Evolutionary conservation across 2,888 invertebrate genomes (phyloP), one percentile per base, ranked within the genome.

Genomic region (Polydrusus cervinus): DNA sequence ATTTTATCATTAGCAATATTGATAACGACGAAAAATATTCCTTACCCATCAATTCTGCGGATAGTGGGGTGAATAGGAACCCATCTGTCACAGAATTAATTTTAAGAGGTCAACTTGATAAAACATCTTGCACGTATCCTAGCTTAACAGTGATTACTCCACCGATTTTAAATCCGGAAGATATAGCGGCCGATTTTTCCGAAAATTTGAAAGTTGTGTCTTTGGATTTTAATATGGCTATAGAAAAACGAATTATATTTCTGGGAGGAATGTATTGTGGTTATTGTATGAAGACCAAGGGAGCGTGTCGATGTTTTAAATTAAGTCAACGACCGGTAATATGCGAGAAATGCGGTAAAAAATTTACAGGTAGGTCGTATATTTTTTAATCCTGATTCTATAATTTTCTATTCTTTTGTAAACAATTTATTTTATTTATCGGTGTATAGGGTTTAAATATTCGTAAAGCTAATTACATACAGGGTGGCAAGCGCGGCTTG

Each of bases 161-260:
- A 5, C 25, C 25, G 13, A n/a, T 53, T 3, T 30, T 11, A 1
- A 53, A 53, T n/a, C 25, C 25, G 3, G 25, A 30, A 53, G 53
- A 53, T 53, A 6, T 53, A 1, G 25, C 0, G 3, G 49, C 20
- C 2, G 25, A 53, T 11, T 53, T 9, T 8, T n/a, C 1, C 3
- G 13, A 13, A 13, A 25, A 53, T 13, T 13, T 53, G 53, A 30
- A 25, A 53, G 25, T 53, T 25, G 6, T 53, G 13, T 25, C 53
- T 30, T 53, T 20, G 25, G 25, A 25, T 53, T 53, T 3, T 53
- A 25, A 6, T 13, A 9, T 13, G n/a, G 25, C 25, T 6, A 13
- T 13, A 53, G 25, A 25, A 25, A 53, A 53, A 53, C 25, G 53
- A n/a, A 53, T 53, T 13, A 25, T 53, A 25, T 53, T 53, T n/a